Evolutionary conservation across 92 coral and sea anemone genomes (phyloP).

Genomic region (Zoanthus gigantus): DNA sequence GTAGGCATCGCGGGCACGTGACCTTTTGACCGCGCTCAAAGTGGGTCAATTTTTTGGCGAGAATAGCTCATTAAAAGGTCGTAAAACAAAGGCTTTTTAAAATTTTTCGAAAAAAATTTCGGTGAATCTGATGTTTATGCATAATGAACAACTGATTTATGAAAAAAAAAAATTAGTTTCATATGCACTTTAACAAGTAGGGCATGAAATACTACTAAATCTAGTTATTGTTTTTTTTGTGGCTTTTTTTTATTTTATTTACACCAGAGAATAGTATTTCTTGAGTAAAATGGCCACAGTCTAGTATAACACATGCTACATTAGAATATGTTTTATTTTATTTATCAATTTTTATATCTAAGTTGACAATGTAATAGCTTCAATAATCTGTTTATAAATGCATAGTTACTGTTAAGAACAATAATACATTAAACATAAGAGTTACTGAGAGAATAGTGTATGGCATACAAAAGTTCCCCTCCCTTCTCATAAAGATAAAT

Average conservation of each 20-base stretch:
- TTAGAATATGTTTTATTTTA: constrained; percentile 5
- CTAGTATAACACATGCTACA: constrained; percentile 9
- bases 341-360: constrained; percentile 6
- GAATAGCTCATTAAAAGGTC: too few species aligned
- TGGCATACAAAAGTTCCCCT: constrained; percentile 11
- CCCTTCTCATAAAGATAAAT: not conserved
- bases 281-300: constrained; percentile 7
- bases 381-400: not conserved
- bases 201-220: constrained; percentile 10
- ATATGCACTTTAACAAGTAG: not conserved
- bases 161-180: too few species aligned
- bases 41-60: too few species aligned
- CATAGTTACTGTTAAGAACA: constrained; percentile 8
- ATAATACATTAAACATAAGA: not conserved
- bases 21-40: too few species aligned
- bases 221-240: not conserved
- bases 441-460: constrained; percentile 1
- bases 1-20: too few species aligned
- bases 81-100: too few species aligned
- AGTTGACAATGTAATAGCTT: constrained; percentile 7
- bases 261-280: constrained; percentile 1
- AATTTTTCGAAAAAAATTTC: too few species aligned
- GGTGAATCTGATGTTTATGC: too few species aligned
- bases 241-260: constrained; percentile 2
- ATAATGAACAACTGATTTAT: too few species aligned